Evolutionary conservation across 2,797 vertebrate genomes (phyloP).

Genomic region (Siniperca scherzeri): DNA sequence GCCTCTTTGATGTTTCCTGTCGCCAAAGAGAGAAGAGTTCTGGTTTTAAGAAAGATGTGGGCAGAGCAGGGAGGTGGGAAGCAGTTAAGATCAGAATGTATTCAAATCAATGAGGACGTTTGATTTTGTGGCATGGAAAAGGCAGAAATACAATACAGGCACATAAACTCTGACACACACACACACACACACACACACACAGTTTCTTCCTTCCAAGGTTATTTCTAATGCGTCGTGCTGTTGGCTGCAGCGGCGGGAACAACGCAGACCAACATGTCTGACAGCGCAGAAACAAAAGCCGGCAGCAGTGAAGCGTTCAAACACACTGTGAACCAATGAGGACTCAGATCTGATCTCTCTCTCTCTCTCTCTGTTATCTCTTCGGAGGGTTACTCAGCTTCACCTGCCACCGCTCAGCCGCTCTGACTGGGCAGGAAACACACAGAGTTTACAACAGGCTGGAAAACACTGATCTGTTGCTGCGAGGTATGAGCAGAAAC

Average conservation of each 20-base stretch:
- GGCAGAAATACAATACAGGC: conserved; percentile 1
- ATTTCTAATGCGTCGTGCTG: conserved; percentile 15
- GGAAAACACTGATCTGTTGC: neutral
- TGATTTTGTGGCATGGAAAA: conserved; percentile 2
- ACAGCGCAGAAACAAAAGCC: conserved; percentile 27
- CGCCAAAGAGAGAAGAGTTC: conserved; percentile 13
- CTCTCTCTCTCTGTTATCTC: conserved; percentile 12
- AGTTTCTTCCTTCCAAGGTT: conserved; percentile 23
- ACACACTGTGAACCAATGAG: neutral
- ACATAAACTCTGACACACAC: conserved; percentile 5
- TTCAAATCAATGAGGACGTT: conserved; percentile 30
- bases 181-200: conserved; percentile 2
- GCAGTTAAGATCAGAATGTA: conserved; percentile 23
- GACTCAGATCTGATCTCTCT: conserved; percentile 25
- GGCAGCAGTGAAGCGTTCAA: conserved; percentile 25
- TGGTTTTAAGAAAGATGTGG: conserved; percentile 21
- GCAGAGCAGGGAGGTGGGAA: conserved; percentile 17
- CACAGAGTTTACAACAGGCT: neutral
- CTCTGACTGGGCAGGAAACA: conserved; percentile 46
- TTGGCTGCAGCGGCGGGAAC: conserved; percentile 4
- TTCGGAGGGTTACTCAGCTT: neutral
- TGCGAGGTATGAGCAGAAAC: neutral
- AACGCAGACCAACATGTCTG: conserved; percentile 22
- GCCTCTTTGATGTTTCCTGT: conserved; percentile 55
- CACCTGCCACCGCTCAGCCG: conserved; percentile 5